These are phyloP conservation scores for Pegea sp. DNA, from an alignment of 23 tunicate genomes.

Conservation along the genomic window DNA sequence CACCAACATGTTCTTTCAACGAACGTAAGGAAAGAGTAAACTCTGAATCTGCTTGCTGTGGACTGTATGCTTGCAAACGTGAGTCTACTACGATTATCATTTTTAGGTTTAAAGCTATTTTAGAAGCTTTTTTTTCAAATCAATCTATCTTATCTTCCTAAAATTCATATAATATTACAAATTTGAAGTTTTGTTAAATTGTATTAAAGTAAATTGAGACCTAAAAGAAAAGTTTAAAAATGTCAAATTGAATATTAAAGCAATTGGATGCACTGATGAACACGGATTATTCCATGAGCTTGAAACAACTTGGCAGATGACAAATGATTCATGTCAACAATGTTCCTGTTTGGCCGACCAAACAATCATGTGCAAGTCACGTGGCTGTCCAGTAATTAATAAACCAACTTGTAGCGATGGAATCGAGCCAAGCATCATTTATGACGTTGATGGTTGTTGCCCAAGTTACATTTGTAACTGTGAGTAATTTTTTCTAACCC, in stretches of 20 bases:
- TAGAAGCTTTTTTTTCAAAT: too few relatives aligned
- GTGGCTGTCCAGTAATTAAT: constrained; percentile 12
- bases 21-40: constrained; percentile 43
- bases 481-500: constrained; percentile 31
- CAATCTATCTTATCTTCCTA: too few relatives aligned
- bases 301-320: constrained; percentile 36
- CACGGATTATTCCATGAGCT: constrained; percentile 53
- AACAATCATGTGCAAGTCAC: constrained; percentile 53
- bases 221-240: too few relatives aligned
- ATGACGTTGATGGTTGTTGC: constrained; percentile 73
- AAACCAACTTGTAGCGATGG: constrained; percentile 51
- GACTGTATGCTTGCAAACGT: constrained; percentile 59
- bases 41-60: constrained; percentile 55
- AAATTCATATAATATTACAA: too few relatives aligned
- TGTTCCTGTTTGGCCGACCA: constrained; percentile 56
- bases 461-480: constrained; percentile 87
- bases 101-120: not conserved
- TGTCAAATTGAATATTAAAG: too few relatives aligned
- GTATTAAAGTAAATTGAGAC: too few relatives aligned
- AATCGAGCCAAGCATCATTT: constrained; percentile 49
- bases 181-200: too few relatives aligned
- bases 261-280: constrained; percentile 68
- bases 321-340: constrained; percentile 50
- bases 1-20: constrained; percentile 19
- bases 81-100: constrained; percentile 2